Evolutionary conservation across 2,888 invertebrate genomes (phyloP), one percentile per base, ranked within the genome.

Genomic region (Tanaodytes sp.): DNA sequence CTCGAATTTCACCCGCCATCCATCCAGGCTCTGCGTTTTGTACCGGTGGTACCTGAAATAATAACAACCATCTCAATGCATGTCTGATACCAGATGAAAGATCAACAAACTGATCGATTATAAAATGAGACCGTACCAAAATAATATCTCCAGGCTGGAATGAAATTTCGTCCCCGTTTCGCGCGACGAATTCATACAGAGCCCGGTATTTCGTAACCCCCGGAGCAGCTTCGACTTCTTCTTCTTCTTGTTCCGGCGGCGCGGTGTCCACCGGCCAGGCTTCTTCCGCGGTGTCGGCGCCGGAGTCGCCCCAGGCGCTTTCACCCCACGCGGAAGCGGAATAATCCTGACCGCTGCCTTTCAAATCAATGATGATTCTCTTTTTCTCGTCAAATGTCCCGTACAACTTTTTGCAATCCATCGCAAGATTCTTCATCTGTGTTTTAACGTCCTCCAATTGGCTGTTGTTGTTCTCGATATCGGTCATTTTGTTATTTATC

Each of bases 1-100:
- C 97, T 80, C 94, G 89, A 23, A 96, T 91, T 78, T 94, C 93
- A 0, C 98, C 98, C 74, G 96, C 95, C 77, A 95, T 87, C 97
- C 98, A 99, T n/a, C 98, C 98, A 0, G 97, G 97, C 82, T 98
- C 98, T 0, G 96, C 93, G 75, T 92, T 93, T 79, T 95, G 94
- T 58, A 93, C 89, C 2, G 90, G 88, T 2, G 93, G 91, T 68
- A 89, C 90, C 89, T 89, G 76, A 1, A 31, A 15, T 68, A n/a
- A n/a, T n/a, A n/a, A n/a, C n/a, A n/a, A n/a, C n/a, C n/a, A n/a
- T n/a, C n/a, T n/a, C n/a, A n/a, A n/a, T n/a, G n/a, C n/a, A n/a
- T n/a, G n/a, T n/a, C n/a, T n/a, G n/a, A n/a, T n/a, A n/a, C n/a
- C n/a, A n/a, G n/a, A n/a, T n/a, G n/a, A n/a, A n/a, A n/a, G n/a